Conservation (phyloP, 2,797 vertebrate species). For the Ispidina lecontei region DNA sequence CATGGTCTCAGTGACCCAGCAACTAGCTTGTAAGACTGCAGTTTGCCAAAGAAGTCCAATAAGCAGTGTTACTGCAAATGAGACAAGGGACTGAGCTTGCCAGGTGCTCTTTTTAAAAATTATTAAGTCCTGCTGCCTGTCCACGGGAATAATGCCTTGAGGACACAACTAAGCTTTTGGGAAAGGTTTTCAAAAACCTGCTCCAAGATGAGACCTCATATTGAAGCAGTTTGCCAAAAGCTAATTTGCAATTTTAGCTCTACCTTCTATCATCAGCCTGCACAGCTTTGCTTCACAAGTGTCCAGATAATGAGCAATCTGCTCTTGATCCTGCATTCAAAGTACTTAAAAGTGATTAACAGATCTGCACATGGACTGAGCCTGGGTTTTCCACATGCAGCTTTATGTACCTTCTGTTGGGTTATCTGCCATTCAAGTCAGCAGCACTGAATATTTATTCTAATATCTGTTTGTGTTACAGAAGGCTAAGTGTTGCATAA, state of each 20-base stretch:
- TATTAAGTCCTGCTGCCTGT: neutral
- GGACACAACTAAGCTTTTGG: neutral
- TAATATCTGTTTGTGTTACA: neutral
- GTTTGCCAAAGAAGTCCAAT: neutral
- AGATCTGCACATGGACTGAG: slow-evolving; percentile 1
- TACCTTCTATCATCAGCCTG: neutral
- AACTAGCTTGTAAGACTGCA: neutral
- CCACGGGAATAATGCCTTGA: neutral
- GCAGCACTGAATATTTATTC: neutral
- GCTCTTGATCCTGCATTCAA: slow-evolving; percentile 43
- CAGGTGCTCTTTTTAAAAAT: neutral
- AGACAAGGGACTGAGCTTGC: neutral
- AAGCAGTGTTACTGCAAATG: neutral
- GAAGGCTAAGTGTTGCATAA: neutral
- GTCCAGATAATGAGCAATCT: slow-evolving; percentile 64
- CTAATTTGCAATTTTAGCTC: slow-evolving; percentile 28
- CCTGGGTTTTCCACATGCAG: neutral
- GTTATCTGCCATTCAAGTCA: neutral
- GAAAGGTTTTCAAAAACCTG: neutral
- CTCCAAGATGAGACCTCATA: slow-evolving; percentile 25
- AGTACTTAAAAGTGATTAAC: slow-evolving; percentile 57
- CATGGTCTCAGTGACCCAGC: neutral
- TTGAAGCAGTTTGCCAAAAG: neutral
- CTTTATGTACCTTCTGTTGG: neutral
- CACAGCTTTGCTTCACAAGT: slow-evolving; percentile 45